Evolutionary conservation across 2,113 vertebrate genomes (phyloP), one percentile per base, ranked within the genome.

Genomic region (Centropristis striata): DNA sequence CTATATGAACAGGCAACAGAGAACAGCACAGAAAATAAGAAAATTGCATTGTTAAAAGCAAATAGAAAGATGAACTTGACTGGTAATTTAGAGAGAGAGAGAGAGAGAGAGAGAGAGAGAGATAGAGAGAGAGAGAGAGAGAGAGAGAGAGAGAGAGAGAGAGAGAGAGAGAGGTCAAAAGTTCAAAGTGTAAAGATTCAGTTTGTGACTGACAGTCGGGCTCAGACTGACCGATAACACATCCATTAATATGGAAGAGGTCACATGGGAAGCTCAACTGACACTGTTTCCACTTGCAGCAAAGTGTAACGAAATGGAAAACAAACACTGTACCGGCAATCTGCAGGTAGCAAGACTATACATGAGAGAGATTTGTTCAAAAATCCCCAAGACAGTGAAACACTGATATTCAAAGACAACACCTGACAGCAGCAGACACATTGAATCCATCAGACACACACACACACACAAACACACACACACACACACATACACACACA

Each of bases 221-320:
- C 39, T 36, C 37, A 51, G 4, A 57, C 23, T n/a, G n/a, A 51
- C 41, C 49, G 59, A 71, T 42, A 25, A 41, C 28, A 55, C 7
- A 8, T 8, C 4, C 57, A 44, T 68, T 63, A 51, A 73, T 41
- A 81, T 73, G 23, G 55, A 78, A 68, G 4, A 75, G 28, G 14
- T 36, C 41, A 44, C 7, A 47, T 21, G 27, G 16, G 21, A 57
- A 50, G 2, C 20, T 60, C 23, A 72, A 0, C 8, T 32, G 27
- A 1, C 15, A 20, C 7, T 36, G 23, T 57, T 49, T 67, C 16
- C 21, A 69, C 63, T 25, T 15, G 27, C 12, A 51, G 23, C 42
- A 58, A 50, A 32, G 20, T 23, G 15, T 5, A 44, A 32, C 7
- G 1, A 67, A 73, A 14, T 36, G 11, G 36, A 58, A 58, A 27